Percentiles rank a stretch among this genome's conserved stretches.
Evolutionary conservation across 2,797 vertebrate genomes (phyloP).

Genomic region (Enteromius afrohamiltoni): DNA sequence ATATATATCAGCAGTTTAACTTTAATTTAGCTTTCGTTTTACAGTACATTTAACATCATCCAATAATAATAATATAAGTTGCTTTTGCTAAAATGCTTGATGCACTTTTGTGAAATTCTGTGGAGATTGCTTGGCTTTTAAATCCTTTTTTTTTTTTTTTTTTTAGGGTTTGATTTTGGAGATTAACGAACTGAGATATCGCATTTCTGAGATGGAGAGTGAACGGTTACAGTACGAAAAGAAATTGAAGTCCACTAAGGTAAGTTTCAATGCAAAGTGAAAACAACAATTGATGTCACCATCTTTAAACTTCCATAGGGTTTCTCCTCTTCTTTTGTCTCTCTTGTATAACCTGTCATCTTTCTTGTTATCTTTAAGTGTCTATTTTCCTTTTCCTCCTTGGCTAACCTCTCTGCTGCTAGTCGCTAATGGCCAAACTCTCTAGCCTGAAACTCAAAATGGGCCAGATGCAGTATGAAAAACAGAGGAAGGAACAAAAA

Average conservation of each 20-base stretch:
- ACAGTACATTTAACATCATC: neutral
- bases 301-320: neutral
- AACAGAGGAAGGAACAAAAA: constrained; percentile 94
- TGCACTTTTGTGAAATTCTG: neutral
- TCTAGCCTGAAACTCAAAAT: constrained; percentile 99
- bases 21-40: neutral
- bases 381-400: constrained; percentile 75
- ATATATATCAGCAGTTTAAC: neutral
- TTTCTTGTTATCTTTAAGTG: constrained; percentile 41
- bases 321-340: constrained; percentile 31
- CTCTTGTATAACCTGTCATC: constrained; percentile 33
- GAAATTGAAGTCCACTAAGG: constrained; percentile 95
- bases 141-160: neutral
- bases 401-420: constrained; percentile 80
- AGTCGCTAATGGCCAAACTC: constrained; percentile 98
- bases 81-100: neutral
- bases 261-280: constrained; percentile 69
- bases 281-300: neutral
- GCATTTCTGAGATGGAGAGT: constrained; percentile 89
- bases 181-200: constrained; percentile 89
- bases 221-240: constrained; percentile 94
- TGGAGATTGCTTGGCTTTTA: neutral
- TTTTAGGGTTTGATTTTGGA: constrained; percentile 90
- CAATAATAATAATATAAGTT: neutral
- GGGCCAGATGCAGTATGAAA: constrained; percentile 98